Percentiles rank a stretch among this genome's conserved stretches.
Evolutionary conservation across 2,797 vertebrate species (phyloP).

Genomic region (Pempheris klunzingeri): DNA sequence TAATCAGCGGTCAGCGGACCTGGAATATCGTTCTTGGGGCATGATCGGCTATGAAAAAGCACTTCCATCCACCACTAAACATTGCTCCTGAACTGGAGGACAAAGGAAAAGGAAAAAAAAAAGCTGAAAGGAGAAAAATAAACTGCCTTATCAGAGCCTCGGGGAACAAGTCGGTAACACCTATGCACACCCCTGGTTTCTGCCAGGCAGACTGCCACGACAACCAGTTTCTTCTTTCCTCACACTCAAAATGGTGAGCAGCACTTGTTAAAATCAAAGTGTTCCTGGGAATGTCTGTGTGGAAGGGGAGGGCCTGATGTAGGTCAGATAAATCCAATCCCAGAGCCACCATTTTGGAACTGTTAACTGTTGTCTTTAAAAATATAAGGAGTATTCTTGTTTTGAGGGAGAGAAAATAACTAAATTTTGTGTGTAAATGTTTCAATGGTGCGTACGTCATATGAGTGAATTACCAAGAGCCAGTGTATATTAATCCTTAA

Average conservation of each 20-base stretch:
- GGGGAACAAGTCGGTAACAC: conserved; percentile 77
- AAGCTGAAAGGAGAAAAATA: conserved; percentile 18
- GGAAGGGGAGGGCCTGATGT: conserved; percentile 74
- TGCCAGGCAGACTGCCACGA: conserved; percentile 91
- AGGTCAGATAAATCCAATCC: conserved; percentile 70
- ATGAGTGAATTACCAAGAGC: conserved; percentile 85
- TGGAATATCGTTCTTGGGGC: conserved; percentile 31
- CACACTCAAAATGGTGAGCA: conserved; percentile 91
- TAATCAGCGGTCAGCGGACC: conserved; percentile 18
- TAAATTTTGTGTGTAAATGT: conserved; percentile 97
- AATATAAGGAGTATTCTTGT: conserved; percentile 89
- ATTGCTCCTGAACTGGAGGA: conserved; percentile 84
- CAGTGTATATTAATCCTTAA: conserved; percentile 88
- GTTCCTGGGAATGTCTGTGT: conserved; percentile 90
- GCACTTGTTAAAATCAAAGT: conserved; percentile 86
- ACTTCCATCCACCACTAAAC: conserved; percentile 82
- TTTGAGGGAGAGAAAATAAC: conserved; percentile 86
- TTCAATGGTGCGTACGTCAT: conserved; percentile 91
- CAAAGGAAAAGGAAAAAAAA: conserved; percentile 72
- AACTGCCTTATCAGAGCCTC: conserved; percentile 63
- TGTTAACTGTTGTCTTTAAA: conserved; percentile 90
- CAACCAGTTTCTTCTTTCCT: conserved; percentile 83
- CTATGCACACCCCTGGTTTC: conserved; percentile 97
- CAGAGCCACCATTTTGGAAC: conserved; percentile 93
- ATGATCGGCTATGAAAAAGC: conserved; percentile 39